A percentile compares a stretch with the other conserved stretches of the same genome.
Evolutionary conservation across 2,797 vertebrate species (phyloP).

Genomic region (Spinibarbus caldwelli): DNA sequence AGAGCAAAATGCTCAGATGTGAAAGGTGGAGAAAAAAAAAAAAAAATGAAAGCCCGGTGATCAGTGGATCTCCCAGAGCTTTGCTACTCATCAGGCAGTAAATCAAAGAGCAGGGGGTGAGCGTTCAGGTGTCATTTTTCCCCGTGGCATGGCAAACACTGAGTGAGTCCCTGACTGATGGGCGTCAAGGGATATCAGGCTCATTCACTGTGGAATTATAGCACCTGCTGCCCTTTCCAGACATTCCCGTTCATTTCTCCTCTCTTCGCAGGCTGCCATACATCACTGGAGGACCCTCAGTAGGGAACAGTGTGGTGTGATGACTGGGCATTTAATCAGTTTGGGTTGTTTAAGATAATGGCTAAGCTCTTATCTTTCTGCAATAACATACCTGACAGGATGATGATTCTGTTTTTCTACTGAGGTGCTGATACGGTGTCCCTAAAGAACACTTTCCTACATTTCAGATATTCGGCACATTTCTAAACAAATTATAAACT

Average conservation of each 20-base stretch:
- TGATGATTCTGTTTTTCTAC: slow-evolving; percentile 9
- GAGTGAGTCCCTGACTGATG: slow-evolving; percentile 17
- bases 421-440: not conserved
- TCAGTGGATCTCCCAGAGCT: slow-evolving; percentile 23
- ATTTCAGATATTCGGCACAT: slow-evolving; percentile 13
- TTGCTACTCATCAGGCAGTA: slow-evolving; percentile 15
- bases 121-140: slow-evolving; percentile 7
- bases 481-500: too few species aligned
- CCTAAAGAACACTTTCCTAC: not conserved
- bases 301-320: not conserved
- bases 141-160: slow-evolving; percentile 2
- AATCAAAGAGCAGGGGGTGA: slow-evolving; percentile 40
- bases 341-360: slow-evolving; percentile 22
- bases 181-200: slow-evolving; percentile 7
- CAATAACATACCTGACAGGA: slow-evolving; percentile 27
- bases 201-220: slow-evolving; percentile 21
- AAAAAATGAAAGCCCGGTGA: not conserved
- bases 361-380: slow-evolving; percentile 18
- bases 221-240: slow-evolving; percentile 13
- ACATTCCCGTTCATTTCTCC: slow-evolving; percentile 30
- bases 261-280: not conserved
- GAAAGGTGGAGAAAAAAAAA: not conserved
- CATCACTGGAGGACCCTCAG: not conserved
- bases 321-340: not conserved
- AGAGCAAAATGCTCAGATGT: slow-evolving; percentile 28